Conservation (phyloP, 2,888 invertebrate genomes). For the Erebia aethiops region DNA sequence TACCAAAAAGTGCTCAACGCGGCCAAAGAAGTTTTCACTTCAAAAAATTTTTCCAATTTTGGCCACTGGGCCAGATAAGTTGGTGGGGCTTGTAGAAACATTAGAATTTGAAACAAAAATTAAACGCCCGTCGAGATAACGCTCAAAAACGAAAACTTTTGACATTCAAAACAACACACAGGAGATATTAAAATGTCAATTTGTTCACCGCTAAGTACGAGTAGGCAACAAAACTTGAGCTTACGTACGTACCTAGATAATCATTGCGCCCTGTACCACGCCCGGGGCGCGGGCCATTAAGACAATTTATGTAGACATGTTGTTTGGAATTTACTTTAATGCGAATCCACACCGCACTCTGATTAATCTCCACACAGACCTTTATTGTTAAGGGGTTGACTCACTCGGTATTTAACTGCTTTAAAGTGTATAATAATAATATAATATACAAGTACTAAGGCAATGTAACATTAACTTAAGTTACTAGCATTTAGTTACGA, state of each 20-base stretch:
- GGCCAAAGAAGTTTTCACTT: too few relatives aligned
- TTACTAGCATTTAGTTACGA: too few relatives aligned
- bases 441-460: not conserved
- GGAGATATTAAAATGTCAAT: slow-evolving; percentile 8
- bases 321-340: slow-evolving; percentile 76
- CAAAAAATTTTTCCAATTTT: too few relatives aligned
- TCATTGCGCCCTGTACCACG: slow-evolving; percentile 27
- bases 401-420: slow-evolving; percentile 14
- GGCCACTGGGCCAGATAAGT: too few relatives aligned
- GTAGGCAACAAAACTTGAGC: slow-evolving; percentile 17
- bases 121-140: not conserved
- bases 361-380: slow-evolving; percentile 63
- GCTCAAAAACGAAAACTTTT: slow-evolving; percentile 1
- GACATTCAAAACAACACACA: slow-evolving; percentile 9
- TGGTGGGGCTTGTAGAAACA: too few relatives aligned
- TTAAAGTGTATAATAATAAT: not conserved
- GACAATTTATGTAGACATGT: slow-evolving; percentile 73
- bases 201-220: slow-evolving; percentile 15
- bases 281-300: slow-evolving; percentile 59
- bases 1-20: too few relatives aligned
- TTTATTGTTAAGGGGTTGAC: slow-evolving; percentile 35
- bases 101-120: not conserved
- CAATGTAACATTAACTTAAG: too few relatives aligned
- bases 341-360: slow-evolving; percentile 62
- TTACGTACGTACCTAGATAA: slow-evolving; percentile 23